phyloP scores from a whole-genome alignment of 2,888 invertebrate species.

The Heliconius cydno region DNA sequence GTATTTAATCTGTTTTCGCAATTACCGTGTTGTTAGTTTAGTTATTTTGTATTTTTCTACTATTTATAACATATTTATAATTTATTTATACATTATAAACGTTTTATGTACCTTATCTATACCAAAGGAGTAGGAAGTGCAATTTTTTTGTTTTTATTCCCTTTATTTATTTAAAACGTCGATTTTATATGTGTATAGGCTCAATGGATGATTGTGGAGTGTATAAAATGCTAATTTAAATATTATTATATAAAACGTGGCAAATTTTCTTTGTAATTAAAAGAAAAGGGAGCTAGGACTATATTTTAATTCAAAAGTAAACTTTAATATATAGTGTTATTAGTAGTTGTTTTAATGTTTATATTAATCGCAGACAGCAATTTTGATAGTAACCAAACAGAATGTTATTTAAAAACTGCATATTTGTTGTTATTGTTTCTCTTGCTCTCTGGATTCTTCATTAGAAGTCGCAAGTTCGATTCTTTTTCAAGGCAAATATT shows the following conservation, averaged over 20 bases:
- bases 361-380: not conserved
- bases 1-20: too few relatives aligned
- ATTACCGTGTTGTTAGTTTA: constrained; percentile 2
- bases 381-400: not conserved
- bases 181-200: constrained; percentile 13
- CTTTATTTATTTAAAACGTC: constrained; percentile 15
- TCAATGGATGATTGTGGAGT: constrained; percentile 20
- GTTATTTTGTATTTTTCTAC: constrained; percentile 20
- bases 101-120: constrained; percentile 45
- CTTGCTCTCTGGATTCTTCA: not conserved
- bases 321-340: not conserved
- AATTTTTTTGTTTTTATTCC: constrained; percentile 35
- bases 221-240: constrained; percentile 20
- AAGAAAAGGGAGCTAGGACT: constrained; percentile 20
- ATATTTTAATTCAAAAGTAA: not conserved
- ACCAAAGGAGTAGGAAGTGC: constrained; percentile 47
- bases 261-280: constrained; percentile 22
- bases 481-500: not conserved
- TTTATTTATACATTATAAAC: constrained; percentile 33
- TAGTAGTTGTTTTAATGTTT: constrained; percentile 2
- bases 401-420: not conserved
- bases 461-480: not conserved
- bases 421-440: not conserved
- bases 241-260: constrained; percentile 4
- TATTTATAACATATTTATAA: constrained; percentile 10